Evolutionary conservation across 2,113 vertebrate species (phyloP).

Genomic region (Gasterosteus nipponicus): DNA sequence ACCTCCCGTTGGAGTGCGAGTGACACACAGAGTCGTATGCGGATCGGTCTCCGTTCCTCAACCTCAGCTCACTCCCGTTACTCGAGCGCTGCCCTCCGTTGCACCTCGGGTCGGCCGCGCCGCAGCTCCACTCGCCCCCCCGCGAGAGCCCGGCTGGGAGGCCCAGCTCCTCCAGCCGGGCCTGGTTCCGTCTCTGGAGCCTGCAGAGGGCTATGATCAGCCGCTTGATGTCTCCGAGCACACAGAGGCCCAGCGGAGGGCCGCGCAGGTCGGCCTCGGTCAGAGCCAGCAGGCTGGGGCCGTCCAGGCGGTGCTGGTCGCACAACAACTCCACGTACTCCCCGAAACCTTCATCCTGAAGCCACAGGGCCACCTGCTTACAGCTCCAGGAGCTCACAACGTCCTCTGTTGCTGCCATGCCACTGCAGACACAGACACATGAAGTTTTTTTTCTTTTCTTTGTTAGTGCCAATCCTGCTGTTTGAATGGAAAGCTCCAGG

Average conservation of each 20-base stretch:
- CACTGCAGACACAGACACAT: constrained; percentile 71
- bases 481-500: constrained; percentile 21
- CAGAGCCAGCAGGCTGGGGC: constrained; percentile 89
- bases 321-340: constrained; percentile 91
- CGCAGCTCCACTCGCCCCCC: constrained; percentile 29
- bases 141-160: constrained; percentile 4
- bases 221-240: constrained; percentile 95
- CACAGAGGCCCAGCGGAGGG: constrained; percentile 90
- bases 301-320: constrained; percentile 90
- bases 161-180: constrained; percentile 87
- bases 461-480: neutral
- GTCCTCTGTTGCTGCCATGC: constrained; percentile 82
- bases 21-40: constrained; percentile 76
- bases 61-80: constrained; percentile 67
- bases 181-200: constrained; percentile 87
- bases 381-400: constrained; percentile 88
- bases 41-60: constrained; percentile 80
- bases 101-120: constrained; percentile 78
- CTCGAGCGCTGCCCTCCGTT: constrained; percentile 78
- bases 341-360: constrained; percentile 90
- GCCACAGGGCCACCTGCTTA: constrained; percentile 89
- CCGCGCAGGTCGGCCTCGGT: constrained; percentile 94
- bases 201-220: constrained; percentile 88
- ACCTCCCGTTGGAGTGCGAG: constrained; percentile 89
- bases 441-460: constrained; percentile 3